Evolutionary conservation across 2,888 invertebrate species (phyloP).

Genomic region (Napeogenes sylphis): DNA sequence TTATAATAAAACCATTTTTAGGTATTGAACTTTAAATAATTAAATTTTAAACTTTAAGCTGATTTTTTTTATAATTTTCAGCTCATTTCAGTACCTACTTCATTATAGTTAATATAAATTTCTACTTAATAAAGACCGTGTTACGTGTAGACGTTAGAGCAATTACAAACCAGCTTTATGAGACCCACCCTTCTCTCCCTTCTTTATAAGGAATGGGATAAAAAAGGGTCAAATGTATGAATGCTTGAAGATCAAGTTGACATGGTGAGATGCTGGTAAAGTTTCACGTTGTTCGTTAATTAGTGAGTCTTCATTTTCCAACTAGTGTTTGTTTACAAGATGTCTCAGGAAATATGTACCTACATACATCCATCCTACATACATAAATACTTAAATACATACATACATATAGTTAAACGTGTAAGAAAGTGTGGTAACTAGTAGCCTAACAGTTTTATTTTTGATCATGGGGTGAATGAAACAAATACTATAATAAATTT

Average conservation of each 20-base stretch:
- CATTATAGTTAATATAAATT: conserved; percentile 70
- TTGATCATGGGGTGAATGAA: too few relatives aligned
- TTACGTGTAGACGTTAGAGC: conserved; percentile 75
- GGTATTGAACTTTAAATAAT: too few relatives aligned
- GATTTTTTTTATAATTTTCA: too few relatives aligned
- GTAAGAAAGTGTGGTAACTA: conserved; percentile 13
- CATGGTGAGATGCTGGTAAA: conserved; percentile 54
- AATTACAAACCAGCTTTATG: conserved; percentile 65
- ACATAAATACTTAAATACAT: too few relatives aligned
- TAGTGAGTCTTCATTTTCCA: conserved; percentile 72
- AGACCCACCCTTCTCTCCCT: conserved; percentile 52
- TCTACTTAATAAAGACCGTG: conserved; percentile 76
- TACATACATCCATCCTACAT: conserved; percentile 3
- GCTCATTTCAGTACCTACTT: conserved; percentile 21
- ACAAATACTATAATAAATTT: too few relatives aligned
- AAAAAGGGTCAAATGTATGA: conserved; percentile 50
- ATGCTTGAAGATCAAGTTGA: conserved; percentile 53
- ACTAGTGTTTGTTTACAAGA: conserved; percentile 55
- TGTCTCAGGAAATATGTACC: conserved; percentile 44
- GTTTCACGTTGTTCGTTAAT: conserved; percentile 76
- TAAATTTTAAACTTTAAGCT: too few relatives aligned
- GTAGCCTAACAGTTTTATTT: too few relatives aligned
- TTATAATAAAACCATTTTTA: too few relatives aligned
- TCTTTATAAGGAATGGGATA: conserved; percentile 41
- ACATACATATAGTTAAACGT: too few relatives aligned